A percentile compares a stretch with the other conserved stretches of the same genome.
Conservation (phyloP, 2,113 vertebrate species). For the Callionymus lyra region DNA sequence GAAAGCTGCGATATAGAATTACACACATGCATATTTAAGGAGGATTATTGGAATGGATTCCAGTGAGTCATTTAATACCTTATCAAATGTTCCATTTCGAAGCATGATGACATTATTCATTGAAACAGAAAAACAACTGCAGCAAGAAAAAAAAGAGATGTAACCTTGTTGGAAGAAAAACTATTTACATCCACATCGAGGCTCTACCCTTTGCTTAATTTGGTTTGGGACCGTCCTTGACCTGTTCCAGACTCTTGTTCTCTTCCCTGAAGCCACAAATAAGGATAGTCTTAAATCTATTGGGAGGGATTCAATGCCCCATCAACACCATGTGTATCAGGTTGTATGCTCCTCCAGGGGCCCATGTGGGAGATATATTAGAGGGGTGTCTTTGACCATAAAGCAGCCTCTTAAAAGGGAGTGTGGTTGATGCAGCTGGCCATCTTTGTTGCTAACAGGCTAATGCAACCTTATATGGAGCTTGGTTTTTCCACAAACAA, state of each 20-base stretch:
- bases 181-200: no score
- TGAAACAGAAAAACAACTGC: background rate
- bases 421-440: constrained; percentile 43
- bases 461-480: constrained; percentile 39
- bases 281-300: constrained; percentile 26
- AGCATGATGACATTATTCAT: no score
- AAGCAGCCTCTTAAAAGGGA: constrained; percentile 46
- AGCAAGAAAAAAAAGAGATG: constrained; percentile 15
- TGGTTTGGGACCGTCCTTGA: constrained; percentile 24
- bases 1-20: no score
- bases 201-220: background rate
- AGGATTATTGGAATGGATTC: no score
- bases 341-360: constrained; percentile 48
- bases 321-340: constrained; percentile 36
- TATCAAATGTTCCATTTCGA: no score
- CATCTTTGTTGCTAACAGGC: constrained; percentile 34
- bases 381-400: constrained; percentile 45
- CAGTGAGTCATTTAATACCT: no score
- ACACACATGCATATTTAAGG: no score
- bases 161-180: background rate
- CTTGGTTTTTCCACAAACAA: constrained; percentile 14
- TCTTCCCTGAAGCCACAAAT: constrained; percentile 18
- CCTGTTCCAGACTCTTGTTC: constrained; percentile 19
- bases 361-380: constrained; percentile 54
- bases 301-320: constrained; percentile 19